Conservation (phyloP, 2,888 invertebrate genomes). For the Cheilosia soror region DNA sequence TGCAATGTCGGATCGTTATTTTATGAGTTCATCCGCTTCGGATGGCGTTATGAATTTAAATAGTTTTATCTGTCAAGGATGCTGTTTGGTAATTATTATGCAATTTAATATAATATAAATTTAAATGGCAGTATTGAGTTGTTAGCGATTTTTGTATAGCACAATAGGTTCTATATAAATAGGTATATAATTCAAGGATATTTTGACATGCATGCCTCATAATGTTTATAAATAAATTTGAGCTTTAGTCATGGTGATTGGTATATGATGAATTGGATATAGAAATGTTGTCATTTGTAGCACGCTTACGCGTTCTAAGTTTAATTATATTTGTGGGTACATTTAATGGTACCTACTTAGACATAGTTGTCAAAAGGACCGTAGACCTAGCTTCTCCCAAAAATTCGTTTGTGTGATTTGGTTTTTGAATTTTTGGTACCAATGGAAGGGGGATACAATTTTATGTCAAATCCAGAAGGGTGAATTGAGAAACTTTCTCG, state of each 20-base stretch:
- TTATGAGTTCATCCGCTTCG: constrained; percentile 53
- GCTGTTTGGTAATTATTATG: neutral
- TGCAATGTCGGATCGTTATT: constrained; percentile 39
- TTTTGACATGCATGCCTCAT: constrained; percentile 37
- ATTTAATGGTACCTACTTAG: too few species aligned
- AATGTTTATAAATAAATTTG: constrained; percentile 35
- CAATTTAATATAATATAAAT: constrained; percentile 30
- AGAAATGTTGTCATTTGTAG: neutral
- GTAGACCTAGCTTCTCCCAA: too few species aligned
- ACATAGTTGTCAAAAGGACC: too few species aligned
- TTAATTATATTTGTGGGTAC: constrained; percentile 1
- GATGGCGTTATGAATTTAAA: neutral
- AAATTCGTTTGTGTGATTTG: too few species aligned
- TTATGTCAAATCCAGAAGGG: too few species aligned
- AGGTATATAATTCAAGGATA: neutral
- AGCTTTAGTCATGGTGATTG: constrained; percentile 11
- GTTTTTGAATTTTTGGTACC: too few species aligned
- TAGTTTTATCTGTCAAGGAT: constrained; percentile 24
- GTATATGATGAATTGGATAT: neutral
- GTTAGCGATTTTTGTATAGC: constrained; percentile 4
- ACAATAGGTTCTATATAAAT: constrained; percentile 3
- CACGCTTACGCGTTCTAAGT: neutral
- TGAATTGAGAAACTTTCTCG: too few species aligned
- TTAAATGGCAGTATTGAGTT: neutral
- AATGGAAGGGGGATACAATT: too few species aligned